These are phyloP conservation scores for Sakesphorus luctuosus DNA, from an alignment of 2,113 vertebrate genomes.

Conservation along the genomic window DNA sequence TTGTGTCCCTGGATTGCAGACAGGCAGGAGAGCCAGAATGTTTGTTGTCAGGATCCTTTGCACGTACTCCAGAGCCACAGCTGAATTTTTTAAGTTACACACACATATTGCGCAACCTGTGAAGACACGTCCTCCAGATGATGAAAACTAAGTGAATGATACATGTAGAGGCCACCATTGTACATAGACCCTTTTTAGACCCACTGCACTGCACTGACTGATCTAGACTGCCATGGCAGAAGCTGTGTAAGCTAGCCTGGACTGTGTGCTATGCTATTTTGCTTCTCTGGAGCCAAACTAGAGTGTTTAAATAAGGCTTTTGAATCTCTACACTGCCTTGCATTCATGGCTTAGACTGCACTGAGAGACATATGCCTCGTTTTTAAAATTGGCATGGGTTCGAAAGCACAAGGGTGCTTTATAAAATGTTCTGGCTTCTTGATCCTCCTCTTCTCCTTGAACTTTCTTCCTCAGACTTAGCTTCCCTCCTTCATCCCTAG, in stretches of 20 bases:
- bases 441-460: conserved; percentile 29
- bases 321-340: conserved; percentile 42
- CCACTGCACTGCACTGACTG: accelerated
- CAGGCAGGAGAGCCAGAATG: not conserved
- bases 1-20: not conserved
- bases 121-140: not conserved
- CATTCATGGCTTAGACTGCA: conserved; percentile 46
- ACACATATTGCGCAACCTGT: not conserved
- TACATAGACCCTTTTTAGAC: not conserved
- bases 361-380: not conserved
- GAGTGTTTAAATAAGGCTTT: conserved; percentile 36
- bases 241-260: not conserved
- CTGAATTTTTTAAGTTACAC: not conserved
- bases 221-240: not conserved
- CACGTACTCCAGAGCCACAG: not conserved
- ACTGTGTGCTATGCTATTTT: not conserved
- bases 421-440: conserved; percentile 22
- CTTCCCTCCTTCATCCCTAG: not conserved
- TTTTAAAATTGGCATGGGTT: conserved; percentile 30
- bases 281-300: conserved; percentile 1
- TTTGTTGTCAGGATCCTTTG: not conserved
- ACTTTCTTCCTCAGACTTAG: not conserved
- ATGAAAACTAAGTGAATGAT: not conserved
- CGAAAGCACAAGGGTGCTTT: conserved; percentile 40
- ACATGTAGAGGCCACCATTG: not conserved